Percentiles rank a stretch among this genome's conserved stretches.
phyloP scores from a whole-genome alignment of 1,140 invertebrate species.

The Ceratina japonica region DNA sequence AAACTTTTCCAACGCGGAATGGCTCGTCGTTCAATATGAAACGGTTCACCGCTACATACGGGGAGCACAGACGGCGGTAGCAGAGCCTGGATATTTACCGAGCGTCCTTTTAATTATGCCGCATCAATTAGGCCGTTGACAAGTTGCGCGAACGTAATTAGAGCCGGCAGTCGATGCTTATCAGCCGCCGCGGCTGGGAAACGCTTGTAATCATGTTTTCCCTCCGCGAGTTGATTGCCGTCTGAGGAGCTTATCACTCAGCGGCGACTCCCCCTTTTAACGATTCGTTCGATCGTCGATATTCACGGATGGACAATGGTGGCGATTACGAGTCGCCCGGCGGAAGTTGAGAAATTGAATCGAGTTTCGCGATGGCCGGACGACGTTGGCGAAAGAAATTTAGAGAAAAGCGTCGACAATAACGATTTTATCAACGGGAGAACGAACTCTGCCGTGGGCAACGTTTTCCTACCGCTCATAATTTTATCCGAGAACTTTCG shows the following conservation, averaged over 20 bases:
- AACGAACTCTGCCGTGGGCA: background rate
- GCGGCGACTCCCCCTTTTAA: no score
- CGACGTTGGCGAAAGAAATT: no score
- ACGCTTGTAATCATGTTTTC: slow-evolving; percentile 20
- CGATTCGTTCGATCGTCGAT: no score
- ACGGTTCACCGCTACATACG: background rate
- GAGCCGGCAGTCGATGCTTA: background rate
- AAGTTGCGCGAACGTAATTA: slow-evolving; percentile 4
- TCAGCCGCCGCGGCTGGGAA: background rate
- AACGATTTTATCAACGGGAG: background rate
- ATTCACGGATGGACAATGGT: no score
- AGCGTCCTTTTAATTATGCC: slow-evolving; percentile 45
- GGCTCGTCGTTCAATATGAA: slow-evolving; percentile 32
- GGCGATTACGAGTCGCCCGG: background rate
- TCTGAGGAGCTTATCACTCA: background rate
- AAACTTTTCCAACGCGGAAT: no score
- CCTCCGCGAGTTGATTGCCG: background rate
- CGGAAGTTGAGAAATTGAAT: no score
- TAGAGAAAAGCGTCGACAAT: background rate
- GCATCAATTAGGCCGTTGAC: slow-evolving; percentile 31
- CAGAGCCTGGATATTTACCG: slow-evolving; percentile 43
- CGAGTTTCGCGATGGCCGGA: no score
- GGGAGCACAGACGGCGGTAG: background rate
- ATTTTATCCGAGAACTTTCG: slow-evolving; percentile 30
- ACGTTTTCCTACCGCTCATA: background rate